phyloP scores from a whole-genome alignment of 1,140 invertebrate genomes.

The Yoshiicerus persimilis region DNA sequence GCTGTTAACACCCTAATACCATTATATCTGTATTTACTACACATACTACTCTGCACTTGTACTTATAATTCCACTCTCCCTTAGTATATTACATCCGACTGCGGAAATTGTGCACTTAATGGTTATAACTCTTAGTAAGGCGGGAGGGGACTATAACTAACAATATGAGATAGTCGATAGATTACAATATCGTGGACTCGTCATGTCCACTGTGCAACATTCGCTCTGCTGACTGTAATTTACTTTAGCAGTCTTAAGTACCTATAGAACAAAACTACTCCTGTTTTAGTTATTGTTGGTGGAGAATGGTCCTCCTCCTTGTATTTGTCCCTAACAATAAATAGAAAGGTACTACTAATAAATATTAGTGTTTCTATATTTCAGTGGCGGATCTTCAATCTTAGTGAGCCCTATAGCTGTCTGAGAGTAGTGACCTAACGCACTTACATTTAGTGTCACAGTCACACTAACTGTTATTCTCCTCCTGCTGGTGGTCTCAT shows the following conservation, averaged over 20 bases:
- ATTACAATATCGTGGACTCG: background rate
- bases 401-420: background rate
- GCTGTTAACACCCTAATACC: background rate
- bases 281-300: background rate
- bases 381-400: background rate
- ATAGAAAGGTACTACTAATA: background rate
- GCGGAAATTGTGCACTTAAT: too few species aligned
- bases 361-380: background rate
- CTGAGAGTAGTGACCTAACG: background rate
- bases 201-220: background rate
- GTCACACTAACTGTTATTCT: conserved; percentile 20
- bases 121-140: too few species aligned
- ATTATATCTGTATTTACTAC: background rate
- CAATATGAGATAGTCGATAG: background rate
- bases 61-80: too few species aligned
- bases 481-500: conserved; percentile 1
- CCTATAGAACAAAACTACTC: background rate
- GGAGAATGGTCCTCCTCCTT: background rate
- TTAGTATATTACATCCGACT: too few species aligned
- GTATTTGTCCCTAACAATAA: background rate
- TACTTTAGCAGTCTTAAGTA: background rate
- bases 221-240: background rate
- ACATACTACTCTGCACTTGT: background rate
- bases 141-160: background rate
- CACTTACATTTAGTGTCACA: conserved; percentile 1